Percentiles rank a stretch among this genome's conserved stretches.
Evolutionary conservation across 2,797 vertebrate genomes (phyloP).

Genomic region (Platalea minor): DNA sequence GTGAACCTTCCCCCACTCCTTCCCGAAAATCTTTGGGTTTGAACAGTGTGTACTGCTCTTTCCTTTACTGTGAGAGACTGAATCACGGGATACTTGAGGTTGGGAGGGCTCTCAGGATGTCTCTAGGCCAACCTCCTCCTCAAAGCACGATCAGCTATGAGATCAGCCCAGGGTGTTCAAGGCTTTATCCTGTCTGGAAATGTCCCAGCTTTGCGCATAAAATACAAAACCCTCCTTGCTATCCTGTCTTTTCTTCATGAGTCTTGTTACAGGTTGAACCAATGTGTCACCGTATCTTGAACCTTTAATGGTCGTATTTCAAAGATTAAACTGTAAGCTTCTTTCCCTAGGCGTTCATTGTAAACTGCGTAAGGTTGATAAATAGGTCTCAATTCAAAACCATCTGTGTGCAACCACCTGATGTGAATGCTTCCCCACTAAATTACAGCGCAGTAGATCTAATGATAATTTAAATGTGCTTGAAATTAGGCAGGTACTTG

Average conservation of each 20-base stretch:
- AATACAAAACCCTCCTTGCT: neutral
- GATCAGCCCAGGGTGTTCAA: neutral
- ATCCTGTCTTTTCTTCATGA: neutral
- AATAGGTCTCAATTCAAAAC: neutral
- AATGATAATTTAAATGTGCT: neutral
- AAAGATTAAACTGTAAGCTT: neutral
- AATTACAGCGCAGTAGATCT: neutral
- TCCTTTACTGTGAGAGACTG: neutral
- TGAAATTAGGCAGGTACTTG: neutral
- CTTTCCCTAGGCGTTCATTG: neutral
- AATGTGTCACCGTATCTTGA: neutral
- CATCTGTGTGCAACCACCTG: fast-evolving
- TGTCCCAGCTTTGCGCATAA: neutral
- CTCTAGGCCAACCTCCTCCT: neutral
- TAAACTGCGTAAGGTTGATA: neutral
- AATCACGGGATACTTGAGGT: neutral
- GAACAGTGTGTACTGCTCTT: neutral
- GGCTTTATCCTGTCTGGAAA: neutral
- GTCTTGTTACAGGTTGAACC: neutral
- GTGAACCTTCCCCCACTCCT: neutral
- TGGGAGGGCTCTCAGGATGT: neutral
- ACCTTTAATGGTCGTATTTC: neutral
- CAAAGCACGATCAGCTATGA: neutral
- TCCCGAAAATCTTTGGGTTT: neutral
- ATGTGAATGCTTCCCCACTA: neutral